Evolutionary conservation across 2,113 vertebrate species (phyloP).

Genomic region (Eubucco bourcierii): DNA sequence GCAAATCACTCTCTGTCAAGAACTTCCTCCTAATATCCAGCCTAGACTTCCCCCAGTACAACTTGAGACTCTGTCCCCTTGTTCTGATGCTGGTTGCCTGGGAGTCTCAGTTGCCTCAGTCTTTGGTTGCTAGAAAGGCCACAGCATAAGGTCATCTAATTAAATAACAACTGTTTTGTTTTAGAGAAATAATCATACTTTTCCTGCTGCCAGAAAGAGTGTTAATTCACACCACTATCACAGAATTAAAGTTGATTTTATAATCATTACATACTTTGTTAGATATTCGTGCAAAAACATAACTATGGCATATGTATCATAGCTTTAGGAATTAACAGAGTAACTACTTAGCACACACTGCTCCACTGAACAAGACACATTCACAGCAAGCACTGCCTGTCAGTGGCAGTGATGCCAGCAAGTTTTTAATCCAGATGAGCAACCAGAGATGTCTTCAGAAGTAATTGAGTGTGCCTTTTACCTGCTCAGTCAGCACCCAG

Average conservation of each 20-base stretch:
- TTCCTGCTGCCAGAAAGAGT: background rate
- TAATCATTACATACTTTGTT: background rate
- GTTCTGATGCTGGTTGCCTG: too few species aligned
- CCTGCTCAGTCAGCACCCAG: background rate
- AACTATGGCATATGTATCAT: background rate
- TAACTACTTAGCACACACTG: background rate
- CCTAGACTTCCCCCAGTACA: too few species aligned
- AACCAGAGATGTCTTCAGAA: background rate
- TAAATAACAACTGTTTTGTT: background rate
- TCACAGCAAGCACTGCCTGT: background rate
- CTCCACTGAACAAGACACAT: background rate
- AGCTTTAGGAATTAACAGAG: background rate
- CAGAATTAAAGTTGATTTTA: background rate
- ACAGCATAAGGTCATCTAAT: background rate
- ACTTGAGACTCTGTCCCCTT: too few species aligned
- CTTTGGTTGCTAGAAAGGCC: background rate
- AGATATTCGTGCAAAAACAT: background rate
- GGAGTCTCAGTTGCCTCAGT: too few species aligned
- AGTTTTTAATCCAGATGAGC: rapidly evolving
- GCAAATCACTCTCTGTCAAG: too few species aligned
- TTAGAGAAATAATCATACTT: background rate
- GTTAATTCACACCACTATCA: background rate
- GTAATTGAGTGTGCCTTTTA: background rate
- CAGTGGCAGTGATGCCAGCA: background rate
- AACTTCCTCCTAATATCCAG: too few species aligned